phyloP scores from a whole-genome alignment of 2,113 vertebrate species.

The Sinocyclocheilus anophthalmus region DNA sequence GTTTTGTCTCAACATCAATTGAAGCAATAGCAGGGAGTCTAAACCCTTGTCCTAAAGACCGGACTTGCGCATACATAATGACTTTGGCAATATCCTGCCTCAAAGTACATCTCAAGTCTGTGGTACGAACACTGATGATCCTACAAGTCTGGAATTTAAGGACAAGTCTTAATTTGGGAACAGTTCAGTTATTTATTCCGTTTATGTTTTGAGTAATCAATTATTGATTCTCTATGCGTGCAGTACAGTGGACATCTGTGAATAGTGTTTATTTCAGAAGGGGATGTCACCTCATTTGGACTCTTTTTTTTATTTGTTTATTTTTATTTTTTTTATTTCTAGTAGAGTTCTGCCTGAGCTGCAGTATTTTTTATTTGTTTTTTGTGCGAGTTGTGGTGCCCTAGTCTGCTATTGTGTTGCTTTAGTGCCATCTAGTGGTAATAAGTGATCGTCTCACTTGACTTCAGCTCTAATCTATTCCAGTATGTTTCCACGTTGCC shows the following conservation, averaged over 20 bases:
- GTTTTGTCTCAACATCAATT: neutral
- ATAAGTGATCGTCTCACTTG: constrained; percentile 72
- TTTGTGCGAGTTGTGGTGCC: constrained; percentile 67
- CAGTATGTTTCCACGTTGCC: constrained; percentile 46
- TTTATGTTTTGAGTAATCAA: constrained; percentile 77
- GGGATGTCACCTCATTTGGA: constrained; percentile 42
- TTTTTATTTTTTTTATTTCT: constrained; percentile 43
- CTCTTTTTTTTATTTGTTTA: constrained; percentile 15
- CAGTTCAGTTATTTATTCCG: constrained; percentile 75
- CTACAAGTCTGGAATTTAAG: constrained; percentile 49
- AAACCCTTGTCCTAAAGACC: neutral
- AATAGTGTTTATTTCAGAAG: constrained; percentile 72
- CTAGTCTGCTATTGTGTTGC: constrained; percentile 77
- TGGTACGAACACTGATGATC: constrained; percentile 46
- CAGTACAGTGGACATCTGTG: constrained; percentile 70
- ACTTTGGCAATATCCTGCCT: constrained; percentile 20
- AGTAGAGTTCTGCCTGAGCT: constrained; percentile 68
- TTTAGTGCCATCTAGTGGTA: constrained; percentile 79
- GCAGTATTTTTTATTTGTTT: constrained; percentile 69
- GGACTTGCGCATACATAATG: neutral
- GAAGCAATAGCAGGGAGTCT: constrained; percentile 47
- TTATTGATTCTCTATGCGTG: constrained; percentile 74
- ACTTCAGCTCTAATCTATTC: constrained; percentile 60
- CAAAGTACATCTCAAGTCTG: constrained; percentile 40
- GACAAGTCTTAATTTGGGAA: constrained; percentile 55